Evolutionary conservation across 2,888 invertebrate genomes (phyloP), one percentile per base, ranked within the genome.

Genomic region (Orgyia antiqua): DNA sequence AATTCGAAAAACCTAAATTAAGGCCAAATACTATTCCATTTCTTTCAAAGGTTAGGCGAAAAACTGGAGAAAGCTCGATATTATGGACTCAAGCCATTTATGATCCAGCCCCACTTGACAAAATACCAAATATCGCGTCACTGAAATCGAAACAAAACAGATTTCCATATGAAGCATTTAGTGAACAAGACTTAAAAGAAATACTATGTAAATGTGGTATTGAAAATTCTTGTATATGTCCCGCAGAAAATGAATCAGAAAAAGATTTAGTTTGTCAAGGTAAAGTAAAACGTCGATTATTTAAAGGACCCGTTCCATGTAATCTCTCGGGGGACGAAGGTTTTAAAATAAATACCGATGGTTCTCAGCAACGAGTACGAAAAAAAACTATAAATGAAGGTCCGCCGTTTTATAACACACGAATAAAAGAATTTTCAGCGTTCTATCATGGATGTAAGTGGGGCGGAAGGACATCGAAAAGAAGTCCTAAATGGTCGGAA

Each of bases 381-480:
- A 7, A 10, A 23, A 9, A 23, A 23, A 23, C 10, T 2, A 23
- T 2, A 24, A 43, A 58, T 19, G 39, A 55, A 27, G 47, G 58
- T 21, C 74, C 73, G 10, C 69, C 69, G 7, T 75, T 80, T 47
- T 80, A 79, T 50, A 49, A 82, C 34, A 31, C 60, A 1, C 53
- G 40, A 29, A 59, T 75, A n/a, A 45, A 51, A 5, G 74, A 74
- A 30, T 58, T 56, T 2, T 70, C 73, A 10, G 49, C 60, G 17
- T 80, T 66, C 56, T 84, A 82, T 41, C 67, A 44, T 3, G 83
- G 83, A 3, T 83, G 82, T 23, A 83, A 82, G 66, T 82, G 83
- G 84, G 79, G 82, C 55, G 46, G 55, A 12, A 56, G 75, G 60
- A 70, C 64, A 31, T 58, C 72, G 9, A 53, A 51, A 35, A 56